phyloP scores from a whole-genome alignment of 2,113 vertebrate species.

The Proterorhinus semilunaris region DNA sequence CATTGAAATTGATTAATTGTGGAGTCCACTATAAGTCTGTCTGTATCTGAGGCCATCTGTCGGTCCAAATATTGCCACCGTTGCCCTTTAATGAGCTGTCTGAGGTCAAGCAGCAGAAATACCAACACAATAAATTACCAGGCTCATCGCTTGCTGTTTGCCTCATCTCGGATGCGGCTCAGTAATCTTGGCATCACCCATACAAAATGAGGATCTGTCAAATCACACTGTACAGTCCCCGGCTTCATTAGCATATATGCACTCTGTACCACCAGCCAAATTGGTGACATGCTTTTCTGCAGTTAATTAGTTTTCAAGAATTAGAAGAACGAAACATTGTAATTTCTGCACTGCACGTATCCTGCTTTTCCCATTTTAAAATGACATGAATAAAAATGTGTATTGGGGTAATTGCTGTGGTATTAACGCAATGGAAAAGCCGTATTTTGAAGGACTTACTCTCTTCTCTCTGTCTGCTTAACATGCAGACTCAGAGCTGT shows the following conservation, averaged over 20 bases:
- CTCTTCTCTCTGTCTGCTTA: slow-evolving; percentile 64
- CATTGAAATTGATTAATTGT: no score
- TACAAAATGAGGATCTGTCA: slow-evolving; percentile 65
- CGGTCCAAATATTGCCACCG: slow-evolving; percentile 53
- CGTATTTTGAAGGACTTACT: slow-evolving; percentile 53
- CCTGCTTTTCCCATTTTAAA: slow-evolving; percentile 57
- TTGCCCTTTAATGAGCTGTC: slow-evolving; percentile 65
- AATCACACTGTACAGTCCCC: slow-evolving; percentile 44
- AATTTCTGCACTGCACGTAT: slow-evolving; percentile 25
- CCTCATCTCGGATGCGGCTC: slow-evolving; percentile 49
- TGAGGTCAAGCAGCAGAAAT: slow-evolving; percentile 62
- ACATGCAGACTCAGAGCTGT: slow-evolving; percentile 56
- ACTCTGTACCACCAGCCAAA: slow-evolving; percentile 19
- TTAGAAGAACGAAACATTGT: slow-evolving; percentile 24
- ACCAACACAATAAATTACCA: slow-evolving; percentile 64
- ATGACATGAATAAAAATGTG: slow-evolving; percentile 64
- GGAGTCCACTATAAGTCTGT: slow-evolving; percentile 7
- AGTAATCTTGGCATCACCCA: slow-evolving; percentile 52
- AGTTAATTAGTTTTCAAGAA: slow-evolving; percentile 69
- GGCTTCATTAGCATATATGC: slow-evolving; percentile 59
- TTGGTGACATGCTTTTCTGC: slow-evolving; percentile 55
- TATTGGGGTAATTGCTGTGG: slow-evolving; percentile 60
- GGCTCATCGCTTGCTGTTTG: slow-evolving; percentile 57
- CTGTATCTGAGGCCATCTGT: slow-evolving; percentile 51
- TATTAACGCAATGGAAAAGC: slow-evolving; percentile 51